Base-by-base conservation (phyloP, 1,140 invertebrate genomes). In the Oncopeltus fasciatus region DNA sequence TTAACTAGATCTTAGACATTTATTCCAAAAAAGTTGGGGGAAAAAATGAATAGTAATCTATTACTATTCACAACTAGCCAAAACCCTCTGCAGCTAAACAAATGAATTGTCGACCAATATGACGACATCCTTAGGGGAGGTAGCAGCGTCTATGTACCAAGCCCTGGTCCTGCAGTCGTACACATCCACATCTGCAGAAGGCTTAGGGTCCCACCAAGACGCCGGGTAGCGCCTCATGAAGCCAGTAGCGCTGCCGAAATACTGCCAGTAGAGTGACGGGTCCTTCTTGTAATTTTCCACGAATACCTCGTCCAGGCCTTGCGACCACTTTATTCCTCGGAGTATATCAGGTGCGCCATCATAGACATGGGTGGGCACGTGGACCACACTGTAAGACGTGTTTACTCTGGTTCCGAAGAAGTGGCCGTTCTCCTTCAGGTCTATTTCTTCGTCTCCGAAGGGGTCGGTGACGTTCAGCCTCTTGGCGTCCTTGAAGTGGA, bases 61-160 rank as follows among this genome's bases (percentile, higher is more conserved):
- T n/a, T n/a, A n/a, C n/a, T n/a, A n/a, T n/a, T n/a, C n/a, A n/a
- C n/a, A n/a, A n/a, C n/a, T n/a, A n/a, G n/a, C n/a, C n/a, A n/a
- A n/a, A n/a, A n/a, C n/a, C n/a, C n/a, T n/a, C n/a, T n/a, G n/a
- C n/a, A n/a, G n/a, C n/a, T n/a, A n/a, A n/a, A n/a, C n/a, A n/a
- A n/a, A n/a, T 68, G 92, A 91, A 43, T 83, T 83, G 72, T 99
- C 97, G 46, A 99, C 78, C 26, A 99, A 75, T 64, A 99, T 95
- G 21, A 99, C 83, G 65, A 99, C 85, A 72, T 99, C 95, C 74
- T 99, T 99, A 11, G 94, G 93, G 67, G 92, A 95, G 0, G 94
- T 95, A 0, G 95, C 91, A 1, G 95, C 95, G 74, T 96, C 88
- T 64, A 98, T 95, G 72, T 95, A 99, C 92, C 92, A 95, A 21